Percentiles rank a stretch among this genome's conserved stretches.
phyloP scores from a whole-genome alignment of 2,888 invertebrate genomes.

The Coelogynopora nodosa region DNA sequence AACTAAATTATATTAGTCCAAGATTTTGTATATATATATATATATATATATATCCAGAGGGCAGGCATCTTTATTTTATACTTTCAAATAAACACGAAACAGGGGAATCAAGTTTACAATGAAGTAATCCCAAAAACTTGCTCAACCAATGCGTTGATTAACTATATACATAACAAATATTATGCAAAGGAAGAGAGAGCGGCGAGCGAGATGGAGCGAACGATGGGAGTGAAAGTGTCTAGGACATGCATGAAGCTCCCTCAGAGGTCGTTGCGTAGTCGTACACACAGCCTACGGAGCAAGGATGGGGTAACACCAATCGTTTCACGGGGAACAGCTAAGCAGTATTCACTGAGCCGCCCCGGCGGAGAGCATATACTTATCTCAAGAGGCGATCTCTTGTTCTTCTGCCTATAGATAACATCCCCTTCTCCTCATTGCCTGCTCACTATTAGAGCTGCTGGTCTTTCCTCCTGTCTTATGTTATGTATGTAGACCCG shows the following conservation, averaged over 20 bases:
- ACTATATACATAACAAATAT: neutral
- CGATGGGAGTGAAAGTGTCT: no score
- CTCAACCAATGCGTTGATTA: neutral
- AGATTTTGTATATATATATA: no score
- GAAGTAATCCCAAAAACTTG: neutral
- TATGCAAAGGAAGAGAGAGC: neutral
- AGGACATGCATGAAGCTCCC: no score
- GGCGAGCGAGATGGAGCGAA: no score
- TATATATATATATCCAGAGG: no score
- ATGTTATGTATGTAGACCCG: neutral
- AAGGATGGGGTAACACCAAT: neutral
- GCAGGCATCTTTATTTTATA: no score
- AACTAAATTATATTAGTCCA: no score
- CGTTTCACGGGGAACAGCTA: neutral
- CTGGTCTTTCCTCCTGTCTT: neutral
- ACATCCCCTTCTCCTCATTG: neutral
- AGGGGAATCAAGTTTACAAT: no score
- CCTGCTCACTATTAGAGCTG: neutral
- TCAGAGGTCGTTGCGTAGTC: no score
- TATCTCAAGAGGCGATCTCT: neutral
- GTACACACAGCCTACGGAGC: no score
- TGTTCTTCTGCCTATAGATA: neutral
- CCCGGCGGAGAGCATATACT: neutral
- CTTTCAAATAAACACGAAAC: no score
- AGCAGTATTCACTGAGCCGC: neutral